Percentiles rank a stretch among this genome's conserved stretches.
These are phyloP conservation scores for Plecotus auritus DNA, from an alignment of 2,113 vertebrate species.

Conservation along the genomic window DNA sequence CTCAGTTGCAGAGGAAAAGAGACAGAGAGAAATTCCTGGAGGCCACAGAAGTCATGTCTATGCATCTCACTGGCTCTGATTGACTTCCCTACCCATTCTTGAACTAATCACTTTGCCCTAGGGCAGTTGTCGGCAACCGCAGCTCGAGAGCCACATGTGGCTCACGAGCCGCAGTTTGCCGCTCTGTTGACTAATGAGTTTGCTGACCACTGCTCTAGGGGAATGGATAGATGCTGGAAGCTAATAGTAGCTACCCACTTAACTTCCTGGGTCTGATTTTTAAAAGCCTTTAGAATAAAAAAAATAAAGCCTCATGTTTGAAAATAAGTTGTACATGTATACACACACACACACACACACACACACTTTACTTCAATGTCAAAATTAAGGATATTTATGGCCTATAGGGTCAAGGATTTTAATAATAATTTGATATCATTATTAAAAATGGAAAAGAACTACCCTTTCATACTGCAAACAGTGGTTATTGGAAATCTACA, in stretches of 20 bases:
- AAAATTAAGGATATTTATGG: not conserved
- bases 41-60: not conserved
- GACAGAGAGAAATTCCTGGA: not conserved
- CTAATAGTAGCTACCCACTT: not conserved
- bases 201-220: not conserved
- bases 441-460: slow-evolving; percentile 8
- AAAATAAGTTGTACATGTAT: not conserved
- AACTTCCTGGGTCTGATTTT: not conserved
- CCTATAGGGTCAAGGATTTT: not conserved
- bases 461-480: not conserved
- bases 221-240: not conserved
- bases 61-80: not conserved
- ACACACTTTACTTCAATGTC: not conserved
- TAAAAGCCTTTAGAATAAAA: not conserved
- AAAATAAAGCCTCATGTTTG: not conserved
- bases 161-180: too few relatives aligned
- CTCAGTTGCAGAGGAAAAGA: not conserved
- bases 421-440: not conserved
- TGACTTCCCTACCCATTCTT: not conserved
- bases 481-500: not conserved
- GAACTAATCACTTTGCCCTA: not conserved
- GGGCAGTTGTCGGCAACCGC: too few relatives aligned
- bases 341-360: too few relatives aligned
- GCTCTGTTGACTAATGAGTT: too few relatives aligned
- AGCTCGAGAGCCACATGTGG: too few relatives aligned